Conservation (phyloP, 2,888 invertebrate genomes). For the Spicauda simplicius region DNA sequence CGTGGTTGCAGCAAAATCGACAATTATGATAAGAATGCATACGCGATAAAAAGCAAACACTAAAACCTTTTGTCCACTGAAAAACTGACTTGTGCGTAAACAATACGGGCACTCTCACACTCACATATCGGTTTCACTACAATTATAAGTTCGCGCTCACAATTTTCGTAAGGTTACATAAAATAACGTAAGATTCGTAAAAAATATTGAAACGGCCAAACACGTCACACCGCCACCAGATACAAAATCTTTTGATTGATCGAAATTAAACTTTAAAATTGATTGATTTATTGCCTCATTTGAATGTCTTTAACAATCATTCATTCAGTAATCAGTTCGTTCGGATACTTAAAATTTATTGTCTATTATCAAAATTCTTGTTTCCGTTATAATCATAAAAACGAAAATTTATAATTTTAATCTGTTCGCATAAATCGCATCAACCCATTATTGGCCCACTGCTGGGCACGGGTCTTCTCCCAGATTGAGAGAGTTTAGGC, state of each 20-base stretch:
- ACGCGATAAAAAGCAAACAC: conserved; percentile 58
- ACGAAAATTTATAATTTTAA: too few species aligned
- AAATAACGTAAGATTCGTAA: conserved; percentile 17
- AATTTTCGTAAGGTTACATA: conserved; percentile 24
- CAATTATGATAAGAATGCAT: conserved; percentile 59
- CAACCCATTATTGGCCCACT: too few species aligned
- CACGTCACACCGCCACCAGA: conserved; percentile 47
- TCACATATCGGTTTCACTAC: conserved; percentile 40
- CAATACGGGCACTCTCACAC: conserved; percentile 60
- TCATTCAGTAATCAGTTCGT: background rate
- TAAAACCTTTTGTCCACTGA: conserved; percentile 53
- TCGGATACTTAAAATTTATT: background rate
- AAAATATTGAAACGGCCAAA: conserved; percentile 31
- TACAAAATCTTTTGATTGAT: conserved; percentile 50
- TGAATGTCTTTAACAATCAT: conserved; percentile 2
- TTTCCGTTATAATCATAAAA: too few species aligned
- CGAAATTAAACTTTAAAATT: conserved; percentile 44
- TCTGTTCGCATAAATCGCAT: too few species aligned
- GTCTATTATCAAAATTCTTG: too few species aligned
- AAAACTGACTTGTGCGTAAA: conserved; percentile 48
- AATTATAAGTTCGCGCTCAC: conserved; percentile 2
- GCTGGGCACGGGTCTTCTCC: too few species aligned
- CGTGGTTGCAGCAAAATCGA: conserved; percentile 62
- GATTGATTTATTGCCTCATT: conserved; percentile 43
- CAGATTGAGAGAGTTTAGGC: too few species aligned